Percentiles rank a stretch among this genome's conserved stretches.
Conservation (phyloP, 2,113 vertebrate species). For the Geothlypis trichas region DNA sequence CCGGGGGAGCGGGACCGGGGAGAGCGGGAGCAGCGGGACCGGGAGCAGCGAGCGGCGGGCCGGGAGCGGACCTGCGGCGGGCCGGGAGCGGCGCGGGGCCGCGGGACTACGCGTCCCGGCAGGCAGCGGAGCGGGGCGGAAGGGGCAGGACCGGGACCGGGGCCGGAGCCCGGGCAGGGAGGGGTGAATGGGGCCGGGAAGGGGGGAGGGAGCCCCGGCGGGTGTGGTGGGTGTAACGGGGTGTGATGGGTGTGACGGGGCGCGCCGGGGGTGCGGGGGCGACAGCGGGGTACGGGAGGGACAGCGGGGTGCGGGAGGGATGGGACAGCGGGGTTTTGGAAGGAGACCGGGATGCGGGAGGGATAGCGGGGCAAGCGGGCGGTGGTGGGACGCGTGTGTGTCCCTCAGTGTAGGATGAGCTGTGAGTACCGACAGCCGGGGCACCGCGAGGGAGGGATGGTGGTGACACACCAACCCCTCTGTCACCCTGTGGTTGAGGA, state of each 20-base stretch:
- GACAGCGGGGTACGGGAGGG: too few species aligned
- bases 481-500: not conserved
- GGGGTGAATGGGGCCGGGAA: not conserved
- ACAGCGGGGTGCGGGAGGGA: too few species aligned
- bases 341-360: too few species aligned
- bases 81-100: too few species aligned
- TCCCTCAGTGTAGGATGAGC: not conserved
- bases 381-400: not conserved
- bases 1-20: too few species aligned
- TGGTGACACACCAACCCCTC: not conserved
- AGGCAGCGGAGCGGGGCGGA: not conserved
- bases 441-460: not conserved
- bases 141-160: not conserved
- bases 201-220: too few species aligned
- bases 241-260: not conserved
- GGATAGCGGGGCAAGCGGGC: accelerated
- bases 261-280: too few species aligned
- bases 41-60: too few species aligned
- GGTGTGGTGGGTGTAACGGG: not conserved
- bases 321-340: accelerated
- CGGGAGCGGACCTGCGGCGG: too few species aligned
- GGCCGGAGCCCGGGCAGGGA: not conserved
- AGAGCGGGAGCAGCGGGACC: too few species aligned
- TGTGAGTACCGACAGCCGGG: not conserved
- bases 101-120: too few species aligned